Base-by-base conservation (phyloP, 1,140 invertebrate species). In the Globodera ellingtonae region DNA sequence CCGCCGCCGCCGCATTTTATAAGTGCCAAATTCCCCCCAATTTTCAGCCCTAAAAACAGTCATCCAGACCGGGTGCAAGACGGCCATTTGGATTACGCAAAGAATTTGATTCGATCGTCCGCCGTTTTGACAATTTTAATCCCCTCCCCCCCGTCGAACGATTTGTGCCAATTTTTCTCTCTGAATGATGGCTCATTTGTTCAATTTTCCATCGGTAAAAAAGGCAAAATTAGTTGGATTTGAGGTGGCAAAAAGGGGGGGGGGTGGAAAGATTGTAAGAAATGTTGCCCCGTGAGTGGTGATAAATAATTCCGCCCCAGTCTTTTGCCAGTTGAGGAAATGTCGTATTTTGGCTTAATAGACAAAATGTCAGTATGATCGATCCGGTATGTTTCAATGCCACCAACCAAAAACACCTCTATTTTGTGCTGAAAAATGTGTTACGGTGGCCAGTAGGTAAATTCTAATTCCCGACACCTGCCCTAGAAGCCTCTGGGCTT, bases 41-140 rank as follows among this genome's bases (percentile, higher is more conserved):
- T 62, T 62, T 62, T 18, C 15, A 86, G 92, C 93, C 2, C 90
- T 98, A 35, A 93, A 94, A 10, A 92, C 93, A 85, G 92, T 93
- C 18, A 97, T 99, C 73, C 97, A 98, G 91, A 88, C 93, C 62
- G 96, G 96, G 3, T 99, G 97, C 90, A 95, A 94, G 90, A 93
- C 92, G 6, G 97, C 97, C 18, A 98, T 99, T 83, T 93, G 93
- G 87, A 92, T 98, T 82, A 78, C 78, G 13, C 62, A 79, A 76
- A 52, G 78, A 59, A 78, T 79, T 56, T 79, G 65, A 56, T 35
- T 35, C 35, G 10, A 13, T 62, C 56, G 5, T 15, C 4, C 15
- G 1, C 9, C 18, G 10, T 62, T 62, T 62, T 62, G 10, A 62
- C 56, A 6, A 13, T 35, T 24, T 52, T 52, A 52, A 52, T 52